Percentiles rank a stretch among this genome's conserved stretches.
Conservation (phyloP, 2,888 invertebrate species). For the Pediacus dermestoides region DNA sequence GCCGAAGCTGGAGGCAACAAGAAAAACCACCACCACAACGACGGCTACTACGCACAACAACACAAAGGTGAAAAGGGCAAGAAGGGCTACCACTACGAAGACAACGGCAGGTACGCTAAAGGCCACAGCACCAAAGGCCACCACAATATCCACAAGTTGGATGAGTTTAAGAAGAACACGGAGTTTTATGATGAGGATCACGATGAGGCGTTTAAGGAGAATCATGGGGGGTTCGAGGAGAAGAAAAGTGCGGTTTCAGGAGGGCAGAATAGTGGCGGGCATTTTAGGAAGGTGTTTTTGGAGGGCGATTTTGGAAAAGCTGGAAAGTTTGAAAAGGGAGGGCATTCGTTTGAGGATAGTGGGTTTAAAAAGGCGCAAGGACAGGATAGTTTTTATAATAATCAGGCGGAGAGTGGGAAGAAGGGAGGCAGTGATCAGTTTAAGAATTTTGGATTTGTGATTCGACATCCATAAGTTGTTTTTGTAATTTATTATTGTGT, state of each 20-base stretch:
- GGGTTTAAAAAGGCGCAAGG: conserved; percentile 68
- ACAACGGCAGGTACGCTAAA: conserved; percentile 71
- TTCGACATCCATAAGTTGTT: neutral
- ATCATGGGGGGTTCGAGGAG: conserved; percentile 68
- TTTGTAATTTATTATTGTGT: conserved; percentile 1
- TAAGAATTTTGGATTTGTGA: conserved; percentile 45
- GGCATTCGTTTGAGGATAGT: conserved; percentile 67
- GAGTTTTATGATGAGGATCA: conserved; percentile 78
- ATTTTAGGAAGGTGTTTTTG: conserved; percentile 20
- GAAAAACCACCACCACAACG: conserved; percentile 61
- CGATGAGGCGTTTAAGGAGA: conserved; percentile 71
- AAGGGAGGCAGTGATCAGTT: conserved; percentile 69
- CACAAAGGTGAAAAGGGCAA: conserved; percentile 62
- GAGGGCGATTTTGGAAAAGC: conserved; percentile 61
- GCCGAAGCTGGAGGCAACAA: conserved; percentile 62
- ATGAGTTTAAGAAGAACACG: conserved; percentile 78
- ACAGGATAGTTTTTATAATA: conserved; percentile 34
- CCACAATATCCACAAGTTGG: conserved; percentile 74
- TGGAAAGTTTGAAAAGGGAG: conserved; percentile 70
- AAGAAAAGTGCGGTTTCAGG: conserved; percentile 21
- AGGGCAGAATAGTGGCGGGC: conserved; percentile 15
- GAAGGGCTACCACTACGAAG: conserved; percentile 57
- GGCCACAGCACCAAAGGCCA: conserved; percentile 79
- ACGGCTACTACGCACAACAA: conserved; percentile 62
- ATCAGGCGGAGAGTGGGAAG: conserved; percentile 53